These are phyloP conservation scores for Anguilla obscura DNA, from an alignment of 2,797 vertebrate genomes.

Conservation along the genomic window DNA sequence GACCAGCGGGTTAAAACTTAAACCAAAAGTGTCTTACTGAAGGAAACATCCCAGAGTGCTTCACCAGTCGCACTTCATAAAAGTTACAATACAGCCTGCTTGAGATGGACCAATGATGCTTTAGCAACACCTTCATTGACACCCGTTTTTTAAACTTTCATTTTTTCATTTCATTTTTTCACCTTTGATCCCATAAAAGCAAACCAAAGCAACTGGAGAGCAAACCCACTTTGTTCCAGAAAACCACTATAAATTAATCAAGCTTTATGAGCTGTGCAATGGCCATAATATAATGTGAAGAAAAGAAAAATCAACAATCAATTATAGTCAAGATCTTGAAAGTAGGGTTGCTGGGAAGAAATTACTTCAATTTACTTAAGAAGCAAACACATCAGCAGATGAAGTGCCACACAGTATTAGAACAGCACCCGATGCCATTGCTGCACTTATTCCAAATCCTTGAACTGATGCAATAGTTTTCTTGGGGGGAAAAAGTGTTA, in stretches of 20 bases:
- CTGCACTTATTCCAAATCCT: conserved; percentile 46
- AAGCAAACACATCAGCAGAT: background rate
- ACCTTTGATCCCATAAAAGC: background rate
- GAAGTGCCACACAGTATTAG: conserved; percentile 45
- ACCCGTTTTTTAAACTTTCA: background rate
- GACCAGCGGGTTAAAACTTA: background rate
- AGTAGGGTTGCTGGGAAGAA: background rate
- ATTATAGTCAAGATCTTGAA: background rate
- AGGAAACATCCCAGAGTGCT: background rate
- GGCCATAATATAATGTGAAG: background rate
- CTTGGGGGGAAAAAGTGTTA: conserved; percentile 52
- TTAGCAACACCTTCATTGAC: background rate
- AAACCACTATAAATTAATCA: background rate
- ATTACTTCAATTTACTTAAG: conserved; percentile 16
- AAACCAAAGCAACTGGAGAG: background rate
- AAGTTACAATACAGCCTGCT: background rate
- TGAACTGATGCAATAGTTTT: conserved; percentile 49
- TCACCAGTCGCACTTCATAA: background rate
- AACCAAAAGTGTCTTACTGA: background rate
- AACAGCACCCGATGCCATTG: conserved; percentile 46
- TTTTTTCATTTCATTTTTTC: background rate
- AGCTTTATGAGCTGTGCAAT: background rate
- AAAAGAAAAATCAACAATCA: background rate
- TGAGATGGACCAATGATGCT: background rate
- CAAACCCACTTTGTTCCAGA: conserved; percentile 7